Conservation (phyloP, 2,113 vertebrate species). For the Ochotona curzoniae region DNA sequence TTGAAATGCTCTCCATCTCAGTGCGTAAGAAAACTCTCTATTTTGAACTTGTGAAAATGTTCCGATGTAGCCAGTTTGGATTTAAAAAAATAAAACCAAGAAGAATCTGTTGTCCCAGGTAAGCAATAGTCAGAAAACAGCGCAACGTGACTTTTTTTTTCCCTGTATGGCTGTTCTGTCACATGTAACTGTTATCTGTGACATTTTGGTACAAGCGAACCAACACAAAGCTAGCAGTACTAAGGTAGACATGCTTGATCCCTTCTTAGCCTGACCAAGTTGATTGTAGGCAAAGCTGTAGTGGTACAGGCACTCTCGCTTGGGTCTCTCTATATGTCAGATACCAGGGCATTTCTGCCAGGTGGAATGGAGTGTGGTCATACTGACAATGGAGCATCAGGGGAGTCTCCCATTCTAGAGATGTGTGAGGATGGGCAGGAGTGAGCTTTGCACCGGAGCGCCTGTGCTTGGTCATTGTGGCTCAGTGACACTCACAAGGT, state of each 20-base stretch:
- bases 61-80: not conserved
- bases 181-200: not conserved
- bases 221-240: not conserved
- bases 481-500: no score
- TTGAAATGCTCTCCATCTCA: not conserved
- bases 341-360: not conserved
- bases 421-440: not conserved
- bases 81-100: conserved; percentile 1
- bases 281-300: not conserved
- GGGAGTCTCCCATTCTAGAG: not conserved
- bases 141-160: not conserved
- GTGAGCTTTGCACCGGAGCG: not conserved
- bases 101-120: not conserved
- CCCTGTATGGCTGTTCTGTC: not conserved
- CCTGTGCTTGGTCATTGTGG: not conserved
- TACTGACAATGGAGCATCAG: not conserved
- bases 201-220: not conserved
- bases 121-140: not conserved
- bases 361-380: no score
- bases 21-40: not conserved
- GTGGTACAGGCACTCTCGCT: no score
- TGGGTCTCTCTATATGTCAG: not conserved
- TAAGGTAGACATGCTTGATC: not conserved
- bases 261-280: not conserved
- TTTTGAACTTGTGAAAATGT: not conserved